Base-by-base conservation (phyloP, 30 jellyfish, hydroid and myxozoan genomes). In the Nemopilema nomurai region DNA sequence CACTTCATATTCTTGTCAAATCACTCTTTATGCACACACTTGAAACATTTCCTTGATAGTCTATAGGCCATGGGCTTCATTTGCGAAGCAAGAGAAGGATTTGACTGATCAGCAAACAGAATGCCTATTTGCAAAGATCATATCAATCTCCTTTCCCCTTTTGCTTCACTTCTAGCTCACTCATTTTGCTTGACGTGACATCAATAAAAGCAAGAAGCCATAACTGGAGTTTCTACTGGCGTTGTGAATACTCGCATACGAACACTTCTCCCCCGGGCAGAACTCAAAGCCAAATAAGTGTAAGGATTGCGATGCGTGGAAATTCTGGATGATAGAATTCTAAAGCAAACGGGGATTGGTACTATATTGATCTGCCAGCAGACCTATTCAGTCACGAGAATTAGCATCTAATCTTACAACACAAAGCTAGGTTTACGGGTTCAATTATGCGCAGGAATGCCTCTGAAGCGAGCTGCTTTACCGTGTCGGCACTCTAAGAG, bases 321-420 rank as follows among this genome's bases (percentile, higher is more conserved):
- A 77, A 77, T 6, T 49, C 69, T n/a, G 49, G 87, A 77, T 32
- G 51, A 62, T 69, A 62, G 52, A 62, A 77, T 77, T 33, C 87
- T 68, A 77, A 77, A 62, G 16, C 87, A 62, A 77, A 77, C 65
- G 1, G 87, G 67, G 29, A 52, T 41, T 7, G 49, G 78, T 52
- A 62, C 51, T 30, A 20, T 57, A 77, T 0, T 57, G 87, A 77
- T 77, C 87, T 62, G n/a, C 78, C 29, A 52, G 22, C 87, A 77
- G 87, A 77, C 87, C 23, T 62, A 27, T 22, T 76, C 74, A 76
- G 86, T 63, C 86, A 9, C 71, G 19, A 41, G 87, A 28, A 57
- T 77, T 77, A 63, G 87, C 51, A 66, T 62, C 87, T 83, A 83
- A 83, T 73, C 91, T 62, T 83, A 53, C 86, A 83, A 53, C 64